Evolutionary conservation across 2,113 vertebrate genomes (phyloP).

Genomic region (Collichthys lucidus): DNA sequence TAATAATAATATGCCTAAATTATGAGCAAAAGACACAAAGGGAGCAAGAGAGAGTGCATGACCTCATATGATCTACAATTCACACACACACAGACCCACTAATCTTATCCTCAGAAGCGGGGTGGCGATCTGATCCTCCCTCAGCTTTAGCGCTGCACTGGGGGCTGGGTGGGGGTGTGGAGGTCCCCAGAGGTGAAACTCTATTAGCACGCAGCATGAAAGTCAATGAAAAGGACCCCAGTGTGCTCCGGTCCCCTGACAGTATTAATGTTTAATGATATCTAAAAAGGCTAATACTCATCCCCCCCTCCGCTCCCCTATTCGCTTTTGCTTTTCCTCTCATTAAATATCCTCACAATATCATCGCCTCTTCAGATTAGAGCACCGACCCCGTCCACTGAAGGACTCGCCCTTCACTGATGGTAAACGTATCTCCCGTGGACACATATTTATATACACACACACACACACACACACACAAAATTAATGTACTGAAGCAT

Average conservation of each 20-base stretch:
- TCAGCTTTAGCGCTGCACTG: conserved; percentile 25
- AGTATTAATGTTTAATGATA: conserved; percentile 84
- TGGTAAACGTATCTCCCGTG: conserved; percentile 2
- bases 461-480: background rate
- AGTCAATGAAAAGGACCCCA: conserved; percentile 76
- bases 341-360: conserved; percentile 73
- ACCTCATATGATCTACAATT: conserved; percentile 40
- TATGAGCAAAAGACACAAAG: conserved; percentile 31
- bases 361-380: conserved; percentile 73
- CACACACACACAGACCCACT: conserved; percentile 27
- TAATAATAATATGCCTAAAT: conserved; percentile 18
- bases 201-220: conserved; percentile 79
- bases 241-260: conserved; percentile 72
- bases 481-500: background rate
- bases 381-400: conserved; percentile 67
- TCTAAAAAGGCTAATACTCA: conserved; percentile 79
- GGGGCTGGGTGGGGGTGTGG: conserved; percentile 29
- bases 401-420: conserved; percentile 67
- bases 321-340: conserved; percentile 58
- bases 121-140: conserved; percentile 58
- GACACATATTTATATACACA: background rate
- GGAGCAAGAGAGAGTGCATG: conserved; percentile 33
- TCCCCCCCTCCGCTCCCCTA: conserved; percentile 40
- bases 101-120: conserved; percentile 72
- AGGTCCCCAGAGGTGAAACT: conserved; percentile 76